Base-by-base conservation (phyloP, 2,888 invertebrate species). In the Xestia ashworthii region DNA sequence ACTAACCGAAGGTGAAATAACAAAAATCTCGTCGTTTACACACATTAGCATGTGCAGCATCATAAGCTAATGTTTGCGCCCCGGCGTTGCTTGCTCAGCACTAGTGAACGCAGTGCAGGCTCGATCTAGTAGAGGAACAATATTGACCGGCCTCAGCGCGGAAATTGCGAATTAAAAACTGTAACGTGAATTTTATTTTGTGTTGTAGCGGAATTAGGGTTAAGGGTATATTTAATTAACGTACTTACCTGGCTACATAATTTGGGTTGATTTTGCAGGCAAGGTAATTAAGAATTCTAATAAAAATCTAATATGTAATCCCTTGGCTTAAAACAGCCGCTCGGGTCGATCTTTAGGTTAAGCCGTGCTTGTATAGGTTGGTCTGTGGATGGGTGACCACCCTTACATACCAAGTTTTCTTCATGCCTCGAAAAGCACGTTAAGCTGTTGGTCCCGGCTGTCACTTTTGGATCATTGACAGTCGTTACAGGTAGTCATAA, bases 41-140 rank as follows among this genome's bases (percentile, higher is more conserved):
- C 78, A 80, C 67, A 82, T 78, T 88, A 86, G 72, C 79, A 55
- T 76, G 66, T 55, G 80, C 77, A 76, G 66, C 75, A 74, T 82
- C 84, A 88, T 89, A 85, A 90, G 91, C 90, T 89, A 90, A 89
- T 89, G 88, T 91, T 92, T 89, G 84, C 82, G 68, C 80, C 14
- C 80, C 82, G 81, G 85, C 89, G 82, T 79, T 91, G 92, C 92
- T 92, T 92, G 89, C 87, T 76, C 16, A 89, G 89, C 92, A 87
- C 92, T 92, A 81, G 79, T 55, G 62, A 88, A 58, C 78, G 86
- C 76, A 53, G 80, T 62, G 78, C 78, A 74, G 78, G 76, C 72
- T 60, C 81, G 78, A 73, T 92, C 89, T 89, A 91, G 91, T 76
- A 87, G 81, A 84, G 72, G 82, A 67, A 85, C 86, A 92, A 92